Base-by-base conservation (phyloP, 2,113 vertebrate species). In the Gallinago jamesoni region DNA sequence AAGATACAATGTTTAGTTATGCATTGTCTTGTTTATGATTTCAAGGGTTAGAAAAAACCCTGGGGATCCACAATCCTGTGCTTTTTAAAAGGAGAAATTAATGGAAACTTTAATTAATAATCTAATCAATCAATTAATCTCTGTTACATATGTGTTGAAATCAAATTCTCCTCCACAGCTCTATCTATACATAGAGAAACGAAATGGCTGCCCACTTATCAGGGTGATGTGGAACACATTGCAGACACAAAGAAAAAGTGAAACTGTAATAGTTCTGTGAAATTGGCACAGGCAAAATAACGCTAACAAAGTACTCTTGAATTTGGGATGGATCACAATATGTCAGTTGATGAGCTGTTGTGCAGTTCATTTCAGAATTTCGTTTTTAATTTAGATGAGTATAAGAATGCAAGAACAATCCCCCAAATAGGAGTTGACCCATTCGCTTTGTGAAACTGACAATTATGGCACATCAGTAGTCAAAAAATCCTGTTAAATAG, bases 51-150 rank as follows among this genome's bases (percentile, higher is more conserved):
- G 89, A 24, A 89, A 75, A 94, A 89, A 75, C 97, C 97, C 97
- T 94, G 81, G 97, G 98, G 98, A 97, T 89, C 74, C 84, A 93
- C n/a, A 76, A 75, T 97, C 84, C 90, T 96, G 19, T 92, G 93
- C 82, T 97, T 97, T 98, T 97, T 78, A 78, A 95, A 96, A 97
- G 97, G 96, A 92, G 53, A 97, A 97, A 97, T 96, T 98, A 98
- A 98, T 98, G 96, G 97, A 98, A 98, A 97, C 97, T 97, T 98
- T 98, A 98, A 98, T 98, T 98, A 98, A 98, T 98, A 98, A 98
- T 98, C 97, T 98, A 98, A 98, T 98, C 98, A 98, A 98, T 98
- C 98, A 98, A 98, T 98, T 98, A 98, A 98, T 98, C 98, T 98
- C 90, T 5, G 89, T 97, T 97, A 97, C 87, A 39, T 97, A 98